Evolutionary conservation across 2,888 invertebrate species (phyloP).

Genomic region (Chrysomela aeneicollis): DNA sequence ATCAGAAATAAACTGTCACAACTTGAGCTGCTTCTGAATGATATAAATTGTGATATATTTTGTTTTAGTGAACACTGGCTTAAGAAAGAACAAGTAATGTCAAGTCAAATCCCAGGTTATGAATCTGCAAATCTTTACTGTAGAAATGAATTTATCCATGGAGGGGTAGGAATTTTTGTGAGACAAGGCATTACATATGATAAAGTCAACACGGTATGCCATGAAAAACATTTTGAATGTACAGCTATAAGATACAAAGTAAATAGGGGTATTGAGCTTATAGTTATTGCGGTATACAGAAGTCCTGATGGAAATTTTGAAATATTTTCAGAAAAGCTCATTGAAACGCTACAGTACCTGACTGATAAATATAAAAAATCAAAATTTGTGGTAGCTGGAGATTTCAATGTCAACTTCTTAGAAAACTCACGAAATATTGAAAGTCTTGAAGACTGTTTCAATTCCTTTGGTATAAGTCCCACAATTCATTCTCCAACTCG

Average conservation of each 20-base stretch:
- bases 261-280: not conserved
- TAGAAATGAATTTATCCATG: not conserved
- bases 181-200: not conserved
- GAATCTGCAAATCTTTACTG: no score
- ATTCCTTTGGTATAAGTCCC: not conserved
- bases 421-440: slow-evolving; percentile 6
- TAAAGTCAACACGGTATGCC: not conserved
- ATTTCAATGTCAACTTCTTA: not conserved
- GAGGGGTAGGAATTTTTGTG: not conserved
- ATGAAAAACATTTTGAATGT: not conserved
- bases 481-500: slow-evolving; percentile 12
- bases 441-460: slow-evolving; percentile 11
- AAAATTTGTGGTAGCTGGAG: no score
- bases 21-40: slow-evolving; percentile 7
- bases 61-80: slow-evolving; percentile 4
- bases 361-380: slow-evolving; percentile 5
- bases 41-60: slow-evolving; percentile 11
- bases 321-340: slow-evolving; percentile 7
- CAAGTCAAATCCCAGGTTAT: no score
- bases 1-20: not conserved
- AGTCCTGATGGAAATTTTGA: slow-evolving; percentile 11
- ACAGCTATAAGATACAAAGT: not conserved
- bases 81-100: not conserved
- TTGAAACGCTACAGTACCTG: slow-evolving; percentile 5
- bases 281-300: slow-evolving; percentile 7